Evolutionary conservation across 2,113 vertebrate genomes (phyloP), one percentile per base, ranked within the genome.

Genomic region (Scatophagus argus): DNA sequence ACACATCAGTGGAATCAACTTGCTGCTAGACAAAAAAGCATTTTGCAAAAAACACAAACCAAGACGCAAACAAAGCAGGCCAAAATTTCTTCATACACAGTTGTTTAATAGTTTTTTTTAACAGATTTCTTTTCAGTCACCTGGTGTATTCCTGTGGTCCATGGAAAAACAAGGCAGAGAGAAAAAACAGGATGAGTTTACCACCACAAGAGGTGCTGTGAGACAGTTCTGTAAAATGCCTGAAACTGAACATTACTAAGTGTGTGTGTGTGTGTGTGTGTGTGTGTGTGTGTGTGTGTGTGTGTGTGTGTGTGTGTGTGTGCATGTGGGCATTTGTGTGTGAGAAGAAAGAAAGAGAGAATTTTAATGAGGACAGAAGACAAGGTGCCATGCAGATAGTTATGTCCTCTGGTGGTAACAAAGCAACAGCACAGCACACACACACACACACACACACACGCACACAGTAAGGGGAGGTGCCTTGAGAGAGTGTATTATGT

Each of bases 401-500:
- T 31, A 19, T 39, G 32, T 17, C 14, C 36, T 27, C 23, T 51
- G 27, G 27, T 27, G 11, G 32, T 4, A 60, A 52, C n/a, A n/a
- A 70, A 73, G 29, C 9, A 25, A 32, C 10, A 17, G 36, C 5
- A 49, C 4, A n/a, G n/a, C n/a, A 36, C 52, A 65, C 31, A 47
- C 39, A 39, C 60, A 32, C 56, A 46, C 46, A 23, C 25, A 39
- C 14, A 63, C 36, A 39, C 34, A 61, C 59, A 34, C 72, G 59
- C 8, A 74, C 64, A 83, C 51, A 59, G 64, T 6, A 25, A 83
- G 52, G 78, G 72, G 72, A 61, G 67, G 85, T 59, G 62, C 78
- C 38, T 39, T 11, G n/a, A 68, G 43, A 66, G 63, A 68, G 27
- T 13, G 49, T 31, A 63, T 94, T 90, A 90, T 84, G 76, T 89